Evolutionary conservation across 2,797 vertebrate species (phyloP).

Genomic region (Coluber constrictor): DNA sequence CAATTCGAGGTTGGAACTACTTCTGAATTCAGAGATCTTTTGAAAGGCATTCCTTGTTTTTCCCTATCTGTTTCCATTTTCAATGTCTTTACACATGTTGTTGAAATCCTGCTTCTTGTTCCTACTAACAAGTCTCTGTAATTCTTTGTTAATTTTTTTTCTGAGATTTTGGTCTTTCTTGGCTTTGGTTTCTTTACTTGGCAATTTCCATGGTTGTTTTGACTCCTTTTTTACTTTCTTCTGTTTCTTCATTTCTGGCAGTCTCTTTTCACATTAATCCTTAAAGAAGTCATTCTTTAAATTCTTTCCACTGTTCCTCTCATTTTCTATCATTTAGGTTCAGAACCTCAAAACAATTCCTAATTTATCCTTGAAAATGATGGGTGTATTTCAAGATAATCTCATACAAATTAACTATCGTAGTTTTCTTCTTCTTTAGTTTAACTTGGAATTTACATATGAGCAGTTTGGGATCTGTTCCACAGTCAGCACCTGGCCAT

Average conservation of each 20-base stretch:
- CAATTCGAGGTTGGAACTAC: background rate
- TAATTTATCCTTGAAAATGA: background rate
- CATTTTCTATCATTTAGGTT: background rate
- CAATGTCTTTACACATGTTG: background rate
- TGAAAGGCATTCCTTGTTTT: background rate
- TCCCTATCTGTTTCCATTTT: background rate
- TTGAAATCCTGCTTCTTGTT: background rate
- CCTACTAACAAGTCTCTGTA: background rate
- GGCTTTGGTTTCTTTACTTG: background rate
- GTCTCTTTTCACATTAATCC: background rate
- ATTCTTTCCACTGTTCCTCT: background rate
- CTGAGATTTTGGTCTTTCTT: background rate
- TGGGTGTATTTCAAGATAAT: background rate
- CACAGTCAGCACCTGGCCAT: background rate
- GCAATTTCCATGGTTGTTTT: background rate
- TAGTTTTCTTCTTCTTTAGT: background rate
- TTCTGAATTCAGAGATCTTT: background rate
- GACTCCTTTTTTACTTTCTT: background rate
- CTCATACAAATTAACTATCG: background rate
- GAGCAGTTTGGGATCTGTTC: background rate
- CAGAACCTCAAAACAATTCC: background rate
- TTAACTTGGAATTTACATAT: background rate
- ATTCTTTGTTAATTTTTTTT: background rate
- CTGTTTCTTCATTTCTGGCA: background rate
- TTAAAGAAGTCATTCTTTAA: background rate